phyloP scores from a whole-genome alignment of 2,888 invertebrate genomes.

The Alloscopus bannaensis region DNA sequence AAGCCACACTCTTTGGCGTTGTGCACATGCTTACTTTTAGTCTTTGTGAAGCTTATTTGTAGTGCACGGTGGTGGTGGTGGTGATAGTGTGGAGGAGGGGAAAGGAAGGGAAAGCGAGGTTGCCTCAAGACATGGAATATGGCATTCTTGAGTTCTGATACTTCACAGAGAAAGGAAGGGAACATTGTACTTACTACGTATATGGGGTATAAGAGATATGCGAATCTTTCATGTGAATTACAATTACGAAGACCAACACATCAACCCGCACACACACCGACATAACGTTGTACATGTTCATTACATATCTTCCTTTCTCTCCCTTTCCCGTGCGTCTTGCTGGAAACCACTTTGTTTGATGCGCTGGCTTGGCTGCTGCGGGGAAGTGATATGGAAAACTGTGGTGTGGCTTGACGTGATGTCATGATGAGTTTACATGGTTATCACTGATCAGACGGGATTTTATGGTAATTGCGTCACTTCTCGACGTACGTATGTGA shows the following conservation, averaged over 20 bases:
- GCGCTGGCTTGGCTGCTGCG: conserved; percentile 25
- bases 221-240: neutral
- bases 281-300: conserved; percentile 40
- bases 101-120: conserved; percentile 26
- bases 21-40: conserved; percentile 53
- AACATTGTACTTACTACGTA: too few relatives aligned
- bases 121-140: conserved; percentile 46
- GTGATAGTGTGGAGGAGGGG: conserved; percentile 47
- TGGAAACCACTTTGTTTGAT: conserved; percentile 17
- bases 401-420: conserved; percentile 66
- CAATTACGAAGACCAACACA: neutral
- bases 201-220: neutral
- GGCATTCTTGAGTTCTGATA: too few relatives aligned
- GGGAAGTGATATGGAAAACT: conserved; percentile 60
- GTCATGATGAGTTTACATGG: conserved; percentile 67
- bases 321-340: too few relatives aligned
- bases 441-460: conserved; percentile 66
- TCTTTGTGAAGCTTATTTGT: conserved; percentile 12
- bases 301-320: conserved; percentile 10
- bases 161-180: too few relatives aligned
- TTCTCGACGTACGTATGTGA: too few relatives aligned
- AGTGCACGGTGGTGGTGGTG: neutral
- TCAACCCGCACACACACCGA: conserved; percentile 23
- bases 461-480: conserved; percentile 68
- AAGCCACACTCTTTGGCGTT: conserved; percentile 16